Conservation (phyloP, 1,140 invertebrate genomes). For the Macrostomum lignano region DNA sequence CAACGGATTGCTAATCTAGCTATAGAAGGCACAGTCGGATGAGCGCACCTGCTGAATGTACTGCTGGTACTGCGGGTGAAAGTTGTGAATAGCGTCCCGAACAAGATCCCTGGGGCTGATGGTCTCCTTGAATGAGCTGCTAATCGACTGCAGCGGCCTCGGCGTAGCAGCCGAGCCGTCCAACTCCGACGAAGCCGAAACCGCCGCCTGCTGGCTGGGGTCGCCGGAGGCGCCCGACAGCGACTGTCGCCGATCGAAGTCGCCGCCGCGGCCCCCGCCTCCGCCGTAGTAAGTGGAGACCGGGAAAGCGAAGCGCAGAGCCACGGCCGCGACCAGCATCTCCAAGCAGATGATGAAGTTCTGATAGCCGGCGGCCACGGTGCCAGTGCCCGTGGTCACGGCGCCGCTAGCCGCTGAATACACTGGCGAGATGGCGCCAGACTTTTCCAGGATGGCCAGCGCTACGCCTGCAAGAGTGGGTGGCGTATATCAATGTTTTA, state of each 20-base stretch:
- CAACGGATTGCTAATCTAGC: too few species aligned
- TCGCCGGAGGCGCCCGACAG: too few species aligned
- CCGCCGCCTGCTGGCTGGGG: too few species aligned
- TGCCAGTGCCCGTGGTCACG: conserved; percentile 45
- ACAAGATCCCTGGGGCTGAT: conserved; percentile 55
- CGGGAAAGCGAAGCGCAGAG: conserved; percentile 82
- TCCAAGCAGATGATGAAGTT: conserved; percentile 98
- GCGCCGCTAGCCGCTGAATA: too few species aligned
- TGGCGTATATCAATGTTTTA: too few species aligned
- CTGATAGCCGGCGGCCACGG: conserved; percentile 92
- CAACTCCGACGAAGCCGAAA: too few species aligned
- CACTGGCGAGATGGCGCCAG: conserved; percentile 62
- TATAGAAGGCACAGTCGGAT: background rate
- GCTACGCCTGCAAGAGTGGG: conserved; percentile 66
- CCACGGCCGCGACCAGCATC: conserved; percentile 86
- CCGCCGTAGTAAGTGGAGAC: too few species aligned
- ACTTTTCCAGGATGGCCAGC: conserved; percentile 77
- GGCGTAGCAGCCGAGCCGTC: conserved; percentile 1
- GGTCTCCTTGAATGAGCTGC: conserved; percentile 82
- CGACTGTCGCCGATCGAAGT: too few species aligned
- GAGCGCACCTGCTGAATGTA: conserved; percentile 51
- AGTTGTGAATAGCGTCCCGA: conserved; percentile 78
- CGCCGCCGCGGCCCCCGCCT: too few species aligned
- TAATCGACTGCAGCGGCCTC: conserved; percentile 75
- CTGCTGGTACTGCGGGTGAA: conserved; percentile 90